These are phyloP conservation scores for Vanessa cardui DNA, from an alignment of 2,888 invertebrate genomes.

Conservation along the genomic window DNA sequence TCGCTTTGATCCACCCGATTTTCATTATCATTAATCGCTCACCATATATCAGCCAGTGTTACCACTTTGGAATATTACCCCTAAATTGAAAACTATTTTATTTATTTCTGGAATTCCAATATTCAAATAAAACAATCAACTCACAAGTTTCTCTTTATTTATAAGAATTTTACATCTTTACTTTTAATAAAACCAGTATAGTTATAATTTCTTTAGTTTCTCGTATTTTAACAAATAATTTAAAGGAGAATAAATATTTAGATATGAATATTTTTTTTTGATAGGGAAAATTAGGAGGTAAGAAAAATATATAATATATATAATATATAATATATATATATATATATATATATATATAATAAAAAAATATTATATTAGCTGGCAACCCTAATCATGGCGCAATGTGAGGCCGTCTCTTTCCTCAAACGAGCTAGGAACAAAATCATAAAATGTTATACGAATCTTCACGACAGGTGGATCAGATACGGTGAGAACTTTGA, in stretches of 20 bases:
- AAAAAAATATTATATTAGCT: background rate
- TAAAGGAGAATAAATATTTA: background rate
- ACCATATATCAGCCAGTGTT: conserved; percentile 9
- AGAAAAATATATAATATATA: too few species aligned
- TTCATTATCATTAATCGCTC: conserved; percentile 14
- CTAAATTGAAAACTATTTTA: too few species aligned
- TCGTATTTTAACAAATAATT: too few species aligned
- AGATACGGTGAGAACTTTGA: conserved; percentile 40
- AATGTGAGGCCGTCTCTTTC: background rate
- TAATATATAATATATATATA: too few species aligned
- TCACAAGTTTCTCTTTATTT: too few species aligned
- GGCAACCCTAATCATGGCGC: conserved; percentile 5
- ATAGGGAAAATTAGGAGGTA: background rate
- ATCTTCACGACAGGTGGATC: conserved; percentile 42
- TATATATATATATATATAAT: too few species aligned
- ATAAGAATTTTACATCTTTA: too few species aligned
- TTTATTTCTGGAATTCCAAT: too few species aligned
- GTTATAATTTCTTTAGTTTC: too few species aligned
- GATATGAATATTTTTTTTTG: too few species aligned
- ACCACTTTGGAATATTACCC: background rate
- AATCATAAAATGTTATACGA: conserved; percentile 32
- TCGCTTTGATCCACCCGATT: conserved; percentile 9
- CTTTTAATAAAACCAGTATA: too few species aligned
- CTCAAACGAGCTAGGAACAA: conserved; percentile 30
- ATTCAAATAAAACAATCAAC: too few species aligned